Evolutionary conservation across 2,113 vertebrate genomes (phyloP), one percentile per base, ranked within the genome.

Genomic region (Globicephala melas): DNA sequence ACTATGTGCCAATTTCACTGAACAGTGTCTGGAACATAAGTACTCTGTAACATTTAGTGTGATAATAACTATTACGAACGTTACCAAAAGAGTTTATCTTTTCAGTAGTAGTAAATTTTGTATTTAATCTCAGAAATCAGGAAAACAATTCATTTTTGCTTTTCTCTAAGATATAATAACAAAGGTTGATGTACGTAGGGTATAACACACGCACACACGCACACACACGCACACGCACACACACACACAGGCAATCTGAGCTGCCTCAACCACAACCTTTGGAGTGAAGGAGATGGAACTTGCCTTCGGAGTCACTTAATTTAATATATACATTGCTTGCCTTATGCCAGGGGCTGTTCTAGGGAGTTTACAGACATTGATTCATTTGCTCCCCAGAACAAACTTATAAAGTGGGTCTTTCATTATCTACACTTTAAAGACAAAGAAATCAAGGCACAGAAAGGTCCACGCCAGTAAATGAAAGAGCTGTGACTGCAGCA

Each of bases 121-220:
- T 25, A 23, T 55, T 82, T 55, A 23, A 68, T 55, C 76, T 28
- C 28, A 68, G 28, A 82, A 87, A 87, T 70, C 50, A 53, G 60
- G 60, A n/a, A 41, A 55, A 18, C 6, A 53, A 36, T 44, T 60
- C 44, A 53, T 12, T 23, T n/a, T 91, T 91, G 67, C 31, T 91
- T 68, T 87, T 76, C 60, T 80, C 1, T 44, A 50, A 90, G 7
- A 60, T 44, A 15, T 15, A 81, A 21, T 36, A 50, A 55, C 31
- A n/a, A 38, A 84, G 12, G 2, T 12, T 8, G 17, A n/a, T 31
- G 13, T 14, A 31, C 0, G 1, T 47, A 38, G 23, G 5, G 6
- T 21, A 10, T 14, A 36, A 50, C 10, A 23, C 10, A 23, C 47
- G 28, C 71, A 15, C 12, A 26, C 71, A 74, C 38, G 33, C 15